Conservation (phyloP, 2,113 vertebrate species). For the Brachypteracias leptosomus region DNA sequence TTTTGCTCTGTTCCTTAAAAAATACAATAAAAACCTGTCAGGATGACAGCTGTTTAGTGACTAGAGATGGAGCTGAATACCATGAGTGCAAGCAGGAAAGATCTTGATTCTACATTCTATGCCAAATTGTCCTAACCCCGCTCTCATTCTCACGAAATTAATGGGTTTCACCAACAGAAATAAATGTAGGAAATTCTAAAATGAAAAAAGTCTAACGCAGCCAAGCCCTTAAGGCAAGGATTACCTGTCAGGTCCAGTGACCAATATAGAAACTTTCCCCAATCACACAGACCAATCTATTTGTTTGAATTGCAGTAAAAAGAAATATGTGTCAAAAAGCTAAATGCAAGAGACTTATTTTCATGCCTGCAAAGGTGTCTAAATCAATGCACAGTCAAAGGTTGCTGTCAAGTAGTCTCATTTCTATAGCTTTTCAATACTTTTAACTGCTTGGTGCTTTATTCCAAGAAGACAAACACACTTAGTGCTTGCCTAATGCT, state of each 20-base stretch:
- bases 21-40: background rate
- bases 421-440: slow-evolving; percentile 16
- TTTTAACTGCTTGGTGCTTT: background rate
- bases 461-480: background rate
- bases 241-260: background rate
- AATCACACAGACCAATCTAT: background rate
- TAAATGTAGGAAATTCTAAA: background rate
- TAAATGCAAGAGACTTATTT: background rate
- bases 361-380: background rate
- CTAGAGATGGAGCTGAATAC: background rate
- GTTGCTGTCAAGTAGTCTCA: background rate
- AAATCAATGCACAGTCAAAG: slow-evolving; percentile 23
- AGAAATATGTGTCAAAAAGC: background rate
- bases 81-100: background rate
- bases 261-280: background rate
- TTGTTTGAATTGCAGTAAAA: background rate
- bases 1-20: background rate
- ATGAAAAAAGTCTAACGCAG: background rate
- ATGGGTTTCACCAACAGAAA: background rate
- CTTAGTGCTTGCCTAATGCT: background rate
- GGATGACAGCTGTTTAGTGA: background rate
- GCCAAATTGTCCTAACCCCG: background rate
- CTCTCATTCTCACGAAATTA: background rate
- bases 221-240: background rate
- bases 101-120: background rate